Evolutionary conservation across 2,113 vertebrate genomes (phyloP), one percentile per base, ranked within the genome.

Genomic region (Tor tambroides): DNA sequence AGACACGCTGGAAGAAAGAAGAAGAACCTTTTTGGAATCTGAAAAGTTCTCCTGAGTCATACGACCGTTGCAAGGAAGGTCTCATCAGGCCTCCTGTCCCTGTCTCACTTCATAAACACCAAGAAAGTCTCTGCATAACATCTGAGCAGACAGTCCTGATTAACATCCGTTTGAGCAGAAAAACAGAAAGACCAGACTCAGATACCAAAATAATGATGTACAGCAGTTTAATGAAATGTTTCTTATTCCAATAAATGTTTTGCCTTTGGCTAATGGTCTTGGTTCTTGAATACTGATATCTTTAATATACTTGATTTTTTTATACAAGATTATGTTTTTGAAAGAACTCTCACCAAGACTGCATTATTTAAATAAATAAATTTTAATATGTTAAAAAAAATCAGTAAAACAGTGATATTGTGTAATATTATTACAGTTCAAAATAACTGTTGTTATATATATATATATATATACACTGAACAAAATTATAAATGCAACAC

Each of bases 41-140:
- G 19, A 23, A 81, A 81, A 81, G 76, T 79, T 79, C 79, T 63
- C 51, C 23, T 8, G 17, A 49, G 38, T 69, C 41, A 30, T 83
- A 51, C 51, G 63, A 23, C 63, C 11, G 28, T 23, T 21, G 17
- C 21, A 30, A 12, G 46, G 38, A 49, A 77, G n/a, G 76, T 54
- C 76, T 21, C 5, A 1, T 32, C 46, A 54, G 28, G 49, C 7
- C 30, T 77, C 7, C n/a, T 77, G 43, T 51, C 32, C n/a, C 19
- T 2, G 28, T 17, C 23, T 28, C 28, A 79, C 15, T 21, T 11
- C 10, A 51, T 79, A 9, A 35, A 56, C 28, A 17, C 15, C 3
- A 26, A 51, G 26, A 77, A 43, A 77, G n/a, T 28, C 7, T 49
- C 21, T 12, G 35, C 21, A 7, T 15, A 75, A 75, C 38, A 14